Base-by-base conservation (phyloP, 2,797 vertebrate genomes). In the Sebastes cheni region DNA sequence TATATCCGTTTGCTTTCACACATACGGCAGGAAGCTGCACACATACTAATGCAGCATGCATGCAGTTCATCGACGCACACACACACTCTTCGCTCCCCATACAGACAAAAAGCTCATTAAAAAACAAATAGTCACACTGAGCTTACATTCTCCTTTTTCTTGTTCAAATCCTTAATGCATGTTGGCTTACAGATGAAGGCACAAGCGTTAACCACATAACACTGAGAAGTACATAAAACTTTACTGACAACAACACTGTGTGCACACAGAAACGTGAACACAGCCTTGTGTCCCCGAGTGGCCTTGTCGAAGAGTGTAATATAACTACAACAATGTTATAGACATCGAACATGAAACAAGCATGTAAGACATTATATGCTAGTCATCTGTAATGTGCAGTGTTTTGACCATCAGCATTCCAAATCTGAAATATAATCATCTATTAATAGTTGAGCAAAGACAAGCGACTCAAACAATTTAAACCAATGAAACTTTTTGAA, bases 1-100 rank as follows among this genome's bases (percentile, higher is more conserved):
- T 89, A 82, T 87, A 91, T 77, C 74, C 39, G 79, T 85, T 88
- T 76, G 67, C 67, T 79, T 82, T 80, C 62, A 79, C 75, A 81
- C 72, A 39, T 76, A 58, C 54, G 61, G 62, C 64, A 52, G 71
- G 67, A 68, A 34, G 65, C 68, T 56, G 12, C 46, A 23, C 50
- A 14, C 67, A 16, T 27, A 54, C 76, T 14, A 55, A 36, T 70
- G 52, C 56, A 72, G 54, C 56, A 74, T 29, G 36, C 56, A 83
- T 61, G 60, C 73, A 76, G 22, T 25, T 70, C 74, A 77, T 71
- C 39, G 25, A 64, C 2, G 2, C 12, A 3, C 20, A 30, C 58
- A 11, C 46, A 50, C 46, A 50, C 46, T 46, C 25, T 34, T 8
- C 5, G n/a, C 34, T 52, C 13, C 58, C 7, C 64, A 56, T 25